Base-by-base conservation (phyloP, 1,140 invertebrate genomes). In the Diorhabda carinulata region DNA sequence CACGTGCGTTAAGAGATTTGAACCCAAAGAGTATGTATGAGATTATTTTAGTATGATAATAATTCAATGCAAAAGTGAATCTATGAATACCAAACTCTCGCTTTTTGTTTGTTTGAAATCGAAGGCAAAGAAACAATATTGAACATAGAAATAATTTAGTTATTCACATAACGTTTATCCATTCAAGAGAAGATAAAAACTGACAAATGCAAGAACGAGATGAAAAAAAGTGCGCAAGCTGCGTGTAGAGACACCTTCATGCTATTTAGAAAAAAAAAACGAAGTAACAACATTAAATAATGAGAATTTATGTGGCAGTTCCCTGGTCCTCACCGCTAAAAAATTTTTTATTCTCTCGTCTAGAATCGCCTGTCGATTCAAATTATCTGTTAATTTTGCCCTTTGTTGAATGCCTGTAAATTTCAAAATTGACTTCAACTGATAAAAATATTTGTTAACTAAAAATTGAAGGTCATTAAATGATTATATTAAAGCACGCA, bases 301-400 rank as follows among this genome's bases (percentile, higher is more conserved):
- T 63, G 69, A 70, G 52, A 67, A 57, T 43, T 68, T 69, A 66
- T 61, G 59, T 52, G 47, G 47, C 47, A 64, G 25, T 64, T 43
- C 52, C n/a, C 25, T 43, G 52, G 57, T 76, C 90, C 90, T 91
- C 88, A 96, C 93, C 91, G 92, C 92, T 85, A 95, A 86, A 85
- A 95, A 95, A 84, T 93, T 94, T 90, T 94, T 94, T 85, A 95
- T 94, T 90, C 94, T 95, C 85, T 93, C 92, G 83, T 93, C 91
- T 85, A 94, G 88, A 82, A 94, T 92, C 82, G 91, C 91, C 83
- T 92, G 91, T 73, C 90, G 86, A 84, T 87, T 89, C 83, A 87
- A 86, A 82, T 86, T 86, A 81, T 89, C 87, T 79, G 84, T 86
- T 78, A 87, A 80, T 83, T 86, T 86, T 82, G 86, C 86, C 81